A percentile compares a stretch with the other conserved stretches of the same genome.
These are phyloP conservation scores for Gonioctena quinquepunctata DNA, from an alignment of 1,140 invertebrate genomes.

Conservation along the genomic window DNA sequence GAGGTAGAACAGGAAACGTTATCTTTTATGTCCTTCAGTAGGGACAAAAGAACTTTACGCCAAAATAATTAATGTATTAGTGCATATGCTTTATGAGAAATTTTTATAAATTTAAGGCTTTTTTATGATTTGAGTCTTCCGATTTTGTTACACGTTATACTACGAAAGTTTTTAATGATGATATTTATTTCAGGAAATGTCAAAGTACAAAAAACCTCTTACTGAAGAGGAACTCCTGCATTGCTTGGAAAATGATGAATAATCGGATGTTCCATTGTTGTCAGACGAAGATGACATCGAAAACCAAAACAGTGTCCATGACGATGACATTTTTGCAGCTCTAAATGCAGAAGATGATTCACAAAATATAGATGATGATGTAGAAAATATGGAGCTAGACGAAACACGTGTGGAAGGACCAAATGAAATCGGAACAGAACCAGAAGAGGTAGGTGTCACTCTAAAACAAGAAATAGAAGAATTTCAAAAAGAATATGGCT, in stretches of 20 bases:
- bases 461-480: not conserved
- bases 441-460: not conserved
- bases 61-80: not conserved
- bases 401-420: not conserved
- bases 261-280: not conserved
- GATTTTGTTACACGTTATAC: not conserved
- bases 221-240: not conserved
- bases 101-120: not conserved
- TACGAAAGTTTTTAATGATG: not conserved
- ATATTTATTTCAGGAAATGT: conserved; percentile 2
- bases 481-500: conserved; percentile 8
- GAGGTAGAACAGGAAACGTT: not conserved
- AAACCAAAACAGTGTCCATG: not conserved
- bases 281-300: not conserved
- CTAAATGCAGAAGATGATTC: not conserved
- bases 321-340: not conserved
- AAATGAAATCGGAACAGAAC: not conserved
- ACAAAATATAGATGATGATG: conserved; percentile 2
- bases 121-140: not conserved
- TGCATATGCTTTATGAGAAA: not conserved
- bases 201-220: conserved; percentile 5
- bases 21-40: not conserved
- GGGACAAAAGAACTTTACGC: not conserved
- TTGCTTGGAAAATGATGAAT: not conserved
- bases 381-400: not conserved